Evolutionary conservation across 2,888 invertebrate species (phyloP), one percentile per base, ranked within the genome.

Genomic region (Strigamia transsilvanica): DNA sequence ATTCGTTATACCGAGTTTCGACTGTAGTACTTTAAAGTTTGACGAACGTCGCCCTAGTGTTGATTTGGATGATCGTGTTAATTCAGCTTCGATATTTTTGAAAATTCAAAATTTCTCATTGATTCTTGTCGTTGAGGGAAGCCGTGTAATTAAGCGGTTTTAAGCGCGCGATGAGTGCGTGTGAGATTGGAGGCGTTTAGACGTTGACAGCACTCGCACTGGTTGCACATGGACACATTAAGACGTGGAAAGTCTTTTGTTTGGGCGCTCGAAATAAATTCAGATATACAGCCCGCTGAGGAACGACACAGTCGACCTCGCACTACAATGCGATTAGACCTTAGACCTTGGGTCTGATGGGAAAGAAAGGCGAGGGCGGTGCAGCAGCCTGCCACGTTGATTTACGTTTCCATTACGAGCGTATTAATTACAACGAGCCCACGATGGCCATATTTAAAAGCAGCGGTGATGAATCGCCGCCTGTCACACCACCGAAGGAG

Each of bases 381-480:
- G 41, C 18, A 21, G n/a, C 18, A 18, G 21, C 18, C 80, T 80
- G 80, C 42, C 80, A 80, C 12, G 38, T 38, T 80, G 80, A 80
- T 80, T 80, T 80, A 80, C 80, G 80, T 41, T 42, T 80, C 80
- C 80, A 80, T 80, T 80, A 80, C 80, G 46, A 41, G 41, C 42
- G 80, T 80, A 80, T 80, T 80, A 80, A 80, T 80, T 80, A 80
- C 80, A 27, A 32, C 46, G 46, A 80, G 80, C 80, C 46, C 41
- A 41, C 42, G 80, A 27, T 41, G 80, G 80, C 42, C 80, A 80
- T 80, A 80, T 80, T 80, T 80, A 80, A 80, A 80, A 80, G 61
- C 2, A 21, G 42, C 80, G 38, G 80, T 80, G 80, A 80, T 80
- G 80, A 21, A 80, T 80, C 80, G 80, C 38, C 38, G 41, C 80